Evolutionary conservation across 2,797 vertebrate genomes (phyloP), one percentile per base, ranked within the genome.

Genomic region (Gallirallus australis): DNA sequence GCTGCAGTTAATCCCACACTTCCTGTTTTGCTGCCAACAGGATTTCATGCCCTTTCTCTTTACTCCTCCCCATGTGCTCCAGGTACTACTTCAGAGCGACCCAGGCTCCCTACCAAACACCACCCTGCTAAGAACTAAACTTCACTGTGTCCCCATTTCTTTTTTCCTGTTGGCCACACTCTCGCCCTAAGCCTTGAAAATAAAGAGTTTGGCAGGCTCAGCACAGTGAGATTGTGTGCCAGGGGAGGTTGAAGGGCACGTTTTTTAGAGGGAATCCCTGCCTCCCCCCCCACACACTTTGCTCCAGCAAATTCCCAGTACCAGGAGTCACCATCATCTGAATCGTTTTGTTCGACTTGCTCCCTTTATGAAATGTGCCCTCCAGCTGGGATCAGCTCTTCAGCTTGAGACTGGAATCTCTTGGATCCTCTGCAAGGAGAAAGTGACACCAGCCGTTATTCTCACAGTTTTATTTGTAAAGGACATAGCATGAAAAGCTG

Each of bases 391-490:
- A 59, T 33, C 37, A 79, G 79, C 69, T 73, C 68, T 80, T 79
- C 2, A 1, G 57, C 45, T 57, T 12, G 27, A 53, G 28, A 80
- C 70, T 11, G 0, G 0, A 48, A 64, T 13, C 54, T 69, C 42
- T 50, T 0, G 7, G 39, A n/a, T 91, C 53, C 69, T 61, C 70
- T 82, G 80, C 56, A 93, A 95, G 90, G 56, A 97, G 82, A 96
- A 76, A 95, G 76, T 24, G 65, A 97, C 96, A 93, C 83, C 57
- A n/a, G 45, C 37, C 94, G 30, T 97, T 97, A 97, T 97, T 93
- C 93, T 97, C 97, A 98, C 90, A 97, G 97, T 98, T 98, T 98
- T 98, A 98, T 98, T 98, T 97, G 98, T 98, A 98, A 98, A 98
- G 97, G 97, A 97, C 97, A 96, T 97, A 96, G 97, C 98, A 98